phyloP scores from a whole-genome alignment of 2,888 invertebrate species.

The Agonopterix subpropinquella region DNA sequence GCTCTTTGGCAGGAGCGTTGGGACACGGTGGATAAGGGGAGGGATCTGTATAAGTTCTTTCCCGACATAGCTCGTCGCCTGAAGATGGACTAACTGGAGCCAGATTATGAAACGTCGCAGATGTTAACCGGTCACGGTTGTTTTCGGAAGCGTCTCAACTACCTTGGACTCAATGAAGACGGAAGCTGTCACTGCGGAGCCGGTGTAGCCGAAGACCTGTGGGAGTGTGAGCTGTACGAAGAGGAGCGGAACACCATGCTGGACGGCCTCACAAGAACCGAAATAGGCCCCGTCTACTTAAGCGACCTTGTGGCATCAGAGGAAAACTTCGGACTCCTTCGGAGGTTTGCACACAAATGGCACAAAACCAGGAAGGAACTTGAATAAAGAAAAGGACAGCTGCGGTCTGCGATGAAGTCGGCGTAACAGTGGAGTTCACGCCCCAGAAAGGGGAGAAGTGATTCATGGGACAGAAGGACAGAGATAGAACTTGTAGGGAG shows the following conservation, averaged over 20 bases:
- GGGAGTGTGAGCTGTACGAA: neutral
- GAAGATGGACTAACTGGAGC: slow-evolving; percentile 9
- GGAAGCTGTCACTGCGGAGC: slow-evolving; percentile 8
- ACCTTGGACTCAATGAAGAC: slow-evolving; percentile 6
- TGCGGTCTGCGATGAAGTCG: no score
- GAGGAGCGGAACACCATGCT: neutral
- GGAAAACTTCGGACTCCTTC: neutral
- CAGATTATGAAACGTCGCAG: slow-evolving; percentile 13
- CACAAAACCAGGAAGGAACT: no score
- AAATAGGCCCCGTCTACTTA: neutral
- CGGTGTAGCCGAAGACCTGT: slow-evolving; percentile 1
- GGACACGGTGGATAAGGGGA: slow-evolving; percentile 2
- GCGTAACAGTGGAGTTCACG: no score
- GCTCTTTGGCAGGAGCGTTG: slow-evolving; percentile 10
- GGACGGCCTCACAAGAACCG: neutral
- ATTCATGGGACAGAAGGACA: no score
- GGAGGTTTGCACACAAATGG: no score
- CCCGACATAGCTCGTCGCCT: slow-evolving; percentile 12
- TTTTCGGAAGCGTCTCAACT: slow-evolving; percentile 6
- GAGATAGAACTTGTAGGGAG: no score
- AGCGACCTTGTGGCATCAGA: neutral
- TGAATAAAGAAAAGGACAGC: no score
- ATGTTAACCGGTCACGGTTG: slow-evolving; percentile 16
- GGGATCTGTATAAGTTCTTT: slow-evolving; percentile 13
- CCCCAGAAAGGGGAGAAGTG: no score